Evolutionary conservation across 2,797 vertebrate species (phyloP), one percentile per base, ranked within the genome.

Genomic region (Carapus acus): DNA sequence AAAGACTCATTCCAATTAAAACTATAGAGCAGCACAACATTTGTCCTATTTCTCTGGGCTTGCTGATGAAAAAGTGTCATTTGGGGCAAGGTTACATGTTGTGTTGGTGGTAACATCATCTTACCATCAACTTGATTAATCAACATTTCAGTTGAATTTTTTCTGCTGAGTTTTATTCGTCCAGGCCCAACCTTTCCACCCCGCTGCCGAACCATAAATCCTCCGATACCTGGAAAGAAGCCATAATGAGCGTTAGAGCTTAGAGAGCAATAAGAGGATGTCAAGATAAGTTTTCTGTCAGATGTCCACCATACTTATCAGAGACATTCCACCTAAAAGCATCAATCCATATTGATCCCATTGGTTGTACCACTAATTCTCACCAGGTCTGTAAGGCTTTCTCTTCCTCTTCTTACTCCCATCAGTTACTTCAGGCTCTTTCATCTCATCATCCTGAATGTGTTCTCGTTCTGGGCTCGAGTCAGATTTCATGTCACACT

Each of bases 131-230:
- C 92, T 78, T 85, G 89, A 50, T 74, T 80, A 83, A 77, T 38
- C 68, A 89, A 62, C 83, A 76, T 49, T 9, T 78, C 79, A 0
- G 50, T 4, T 0, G 65, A 76, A 24, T 78, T 73, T 8, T 55
- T 80, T 1, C 77, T 54, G 40, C 76, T 71, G 14, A 79, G 45
- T 73, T 93, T 94, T 42, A 89, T 79, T 77, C 93, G 90, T 34
- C 90, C 91, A 44, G 91, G 91, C 2, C 92, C 93, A 0, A 91
- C 88, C 72, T 94, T 92, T 50, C 92, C 85, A 37, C 96, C 86
- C 50, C 96, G 90, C 83, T 99, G 96, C n/a, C 96, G 93, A 19
- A 99, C 95, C 95, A 97, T 99, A 77, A 99, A 99, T 20, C 96
- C 96, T 47, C 96, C 96, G 31, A 99, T 99, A 72, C 96, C 96